Base-by-base conservation (phyloP, 2,797 vertebrate species). In the Toxotes lorentzi region DNA sequence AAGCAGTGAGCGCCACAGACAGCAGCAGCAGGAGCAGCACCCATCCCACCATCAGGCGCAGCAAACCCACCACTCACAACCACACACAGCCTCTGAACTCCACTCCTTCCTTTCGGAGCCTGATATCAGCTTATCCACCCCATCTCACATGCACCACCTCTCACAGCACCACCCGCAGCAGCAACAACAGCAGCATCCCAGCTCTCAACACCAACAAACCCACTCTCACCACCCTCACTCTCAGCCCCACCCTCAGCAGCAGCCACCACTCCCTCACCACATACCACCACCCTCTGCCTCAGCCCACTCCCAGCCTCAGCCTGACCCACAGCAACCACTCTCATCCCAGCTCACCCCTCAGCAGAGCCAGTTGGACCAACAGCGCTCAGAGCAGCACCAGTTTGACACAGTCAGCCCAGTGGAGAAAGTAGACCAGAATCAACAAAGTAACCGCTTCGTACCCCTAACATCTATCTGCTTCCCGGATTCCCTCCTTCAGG, bases 381-480 rank as follows among this genome's bases (percentile, higher is more conserved):
- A 94, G 77, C 94, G 92, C 72, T 93, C 94, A 9, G 97, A 97
- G 73, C 97, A 98, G 66, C 96, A 97, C 70, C 97, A 96, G 76
- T 97, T 96, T 41, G 95, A 96, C 64, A 93, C 93, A 0, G 79
- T 93, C 69, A 94, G 93, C 79, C 89, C 95, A 0, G 92, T 93
- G 66, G 94, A 95, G 72, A 96, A 96, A 82, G 87, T 90, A 3
- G 90, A 92, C 40, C 81, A 97, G 86, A 91, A 94, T 87, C 97
- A 97, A 0, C 97, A 97, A 76, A 94, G 89, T 70, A 96, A 94
- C 48, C 93, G 97, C 3, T 98, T 98, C 4, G 97, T 98, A 4
- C 97, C 97, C 0, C 93, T 99, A 16, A 98, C 97, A 0, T 99
- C 97, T 68, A 98, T 98, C 91, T 99, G 97, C 89, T 99, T 98